Base-by-base conservation (phyloP, 1,140 invertebrate genomes). In the Ectropis grisescens region DNA sequence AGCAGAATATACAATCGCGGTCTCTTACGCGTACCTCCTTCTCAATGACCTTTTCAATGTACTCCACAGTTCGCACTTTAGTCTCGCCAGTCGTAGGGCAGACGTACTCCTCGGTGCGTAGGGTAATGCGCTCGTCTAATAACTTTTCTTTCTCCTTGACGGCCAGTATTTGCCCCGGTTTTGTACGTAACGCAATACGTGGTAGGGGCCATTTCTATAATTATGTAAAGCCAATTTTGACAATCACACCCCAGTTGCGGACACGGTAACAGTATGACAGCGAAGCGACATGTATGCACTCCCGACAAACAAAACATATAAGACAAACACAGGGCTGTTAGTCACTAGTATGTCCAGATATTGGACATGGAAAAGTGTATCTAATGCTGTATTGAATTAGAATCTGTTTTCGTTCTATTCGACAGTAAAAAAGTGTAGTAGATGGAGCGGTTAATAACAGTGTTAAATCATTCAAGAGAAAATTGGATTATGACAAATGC, bases 41-140 rank as follows among this genome's bases (percentile, higher is more conserved):
- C 84, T 96, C 93, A 83, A 96, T 93, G 78, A 94, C 89, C 88
- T 95, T 95, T 86, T 96, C 93, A 84, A 95, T 91, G 85, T 94
- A 93, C 87, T 95, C 92, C 74, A 95, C 88, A 37, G 94, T 96
- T 84, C 93, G 86, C 51, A 96, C 88, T 82, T 90, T 90, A 71
- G 88, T 88, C 78, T 92, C 90, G 55, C 93, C 93, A 41, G 92
- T 93, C 44, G 87, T 82, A 56, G 93, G 92, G 82, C 94, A 93
- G 54, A 93, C 76, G 82, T 92, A 93, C 79, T 95, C 93, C 83
- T 95, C 93, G 34, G 93, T 95, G 76, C 90, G 90, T 39, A 89
- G 85, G 49, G 90, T 92, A 51, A 95, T 89, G 82, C 91, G 93
- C 85, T 95, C 93, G 72, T 92, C 92, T 71, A 95, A 86, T 58